phyloP scores from a whole-genome alignment of 2,888 invertebrate species.

The Agrilus biguttatus region DNA sequence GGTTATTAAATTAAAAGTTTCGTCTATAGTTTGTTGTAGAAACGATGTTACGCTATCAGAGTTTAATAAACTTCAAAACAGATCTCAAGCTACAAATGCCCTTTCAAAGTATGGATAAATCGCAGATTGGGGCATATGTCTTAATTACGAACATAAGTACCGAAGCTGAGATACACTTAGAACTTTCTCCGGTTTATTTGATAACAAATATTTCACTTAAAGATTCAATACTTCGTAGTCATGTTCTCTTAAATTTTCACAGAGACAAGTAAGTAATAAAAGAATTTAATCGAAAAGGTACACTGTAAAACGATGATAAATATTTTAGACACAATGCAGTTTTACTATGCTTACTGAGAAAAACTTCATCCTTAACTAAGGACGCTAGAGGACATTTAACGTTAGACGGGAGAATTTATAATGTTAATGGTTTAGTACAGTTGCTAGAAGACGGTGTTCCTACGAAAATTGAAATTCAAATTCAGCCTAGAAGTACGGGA shows the following conservation, averaged over 20 bases:
- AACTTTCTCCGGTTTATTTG: conserved; percentile 25
- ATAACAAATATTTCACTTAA: conserved; percentile 21
- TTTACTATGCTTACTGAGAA: conserved; percentile 21
- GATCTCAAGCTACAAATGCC: conserved; percentile 29
- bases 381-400: conserved; percentile 30
- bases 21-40: conserved; percentile 13
- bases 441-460: conserved; percentile 27
- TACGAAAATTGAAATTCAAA: conserved; percentile 27
- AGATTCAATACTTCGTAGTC: conserved; percentile 18
- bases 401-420: conserved; percentile 29
- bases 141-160: conserved; percentile 22
- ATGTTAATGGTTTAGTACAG: conserved; percentile 29
- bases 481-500: conserved; percentile 31
- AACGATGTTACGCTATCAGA: conserved; percentile 16
- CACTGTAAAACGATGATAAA: not conserved
- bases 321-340: conserved; percentile 22
- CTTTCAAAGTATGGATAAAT: conserved; percentile 27
- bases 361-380: conserved; percentile 7
- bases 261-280: conserved; percentile 18
- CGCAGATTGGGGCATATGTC: conserved; percentile 26
- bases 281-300: too few relatives aligned
- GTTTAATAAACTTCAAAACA: conserved; percentile 21
- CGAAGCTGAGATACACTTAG: conserved; percentile 20
- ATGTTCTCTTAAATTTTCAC: conserved; percentile 19
- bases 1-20: not conserved